phyloP scores from a whole-genome alignment of 2,113 vertebrate genomes.

The Nothobranchius furzeri region DNA sequence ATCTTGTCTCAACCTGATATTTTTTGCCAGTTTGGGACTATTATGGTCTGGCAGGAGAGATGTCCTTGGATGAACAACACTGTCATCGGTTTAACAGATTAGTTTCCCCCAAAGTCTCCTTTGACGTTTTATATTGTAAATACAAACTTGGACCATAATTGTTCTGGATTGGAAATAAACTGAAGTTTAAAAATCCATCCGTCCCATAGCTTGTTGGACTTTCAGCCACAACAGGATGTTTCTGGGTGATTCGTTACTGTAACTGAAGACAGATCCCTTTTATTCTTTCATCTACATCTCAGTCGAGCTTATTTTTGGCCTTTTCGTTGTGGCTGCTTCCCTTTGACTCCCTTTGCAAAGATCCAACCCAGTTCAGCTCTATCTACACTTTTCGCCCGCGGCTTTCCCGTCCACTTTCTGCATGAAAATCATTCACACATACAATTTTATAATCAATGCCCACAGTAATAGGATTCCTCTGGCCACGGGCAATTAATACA shows the following conservation, averaged over 20 bases:
- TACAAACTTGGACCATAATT: no score
- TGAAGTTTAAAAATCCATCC: no score
- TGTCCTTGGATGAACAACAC: background rate
- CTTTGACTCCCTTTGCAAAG: constrained; percentile 43
- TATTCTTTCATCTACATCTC: constrained; percentile 46
- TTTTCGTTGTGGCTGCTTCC: constrained; percentile 42
- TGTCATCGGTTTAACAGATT: background rate
- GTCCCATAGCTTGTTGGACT: no score
- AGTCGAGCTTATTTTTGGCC: constrained; percentile 48
- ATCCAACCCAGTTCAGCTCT: constrained; percentile 58
- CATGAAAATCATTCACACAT: constrained; percentile 90
- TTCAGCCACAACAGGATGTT: background rate
- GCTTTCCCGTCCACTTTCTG: constrained; percentile 68
- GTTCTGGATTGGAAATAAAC: no score
- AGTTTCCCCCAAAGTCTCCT: background rate
- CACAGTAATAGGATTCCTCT: constrained; percentile 99
- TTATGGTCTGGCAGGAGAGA: background rate
- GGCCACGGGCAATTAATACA: constrained; percentile 99
- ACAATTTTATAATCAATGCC: constrained; percentile 99
- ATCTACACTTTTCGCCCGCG: constrained; percentile 61
- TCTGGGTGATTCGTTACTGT: background rate
- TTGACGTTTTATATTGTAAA: no score
- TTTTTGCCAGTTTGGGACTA: background rate
- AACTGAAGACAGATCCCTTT: constrained; percentile 23
- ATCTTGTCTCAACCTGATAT: no score